Base-by-base conservation (phyloP, 2,888 invertebrate genomes). In the Drosophila diplacantha region DNA sequence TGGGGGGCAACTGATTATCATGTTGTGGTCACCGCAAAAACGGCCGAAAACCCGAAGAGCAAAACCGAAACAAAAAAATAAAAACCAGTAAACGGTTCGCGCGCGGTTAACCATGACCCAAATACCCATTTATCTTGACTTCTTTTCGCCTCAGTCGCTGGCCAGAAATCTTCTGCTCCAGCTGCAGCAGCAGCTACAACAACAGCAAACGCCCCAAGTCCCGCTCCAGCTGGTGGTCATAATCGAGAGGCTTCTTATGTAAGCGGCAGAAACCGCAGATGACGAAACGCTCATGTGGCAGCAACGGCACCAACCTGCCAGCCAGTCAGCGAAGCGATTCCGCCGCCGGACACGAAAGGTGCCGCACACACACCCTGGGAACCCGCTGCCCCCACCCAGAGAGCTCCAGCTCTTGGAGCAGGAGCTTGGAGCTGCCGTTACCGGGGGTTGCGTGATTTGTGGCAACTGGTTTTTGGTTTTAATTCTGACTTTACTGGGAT, bases 91-190 rank as follows among this genome's bases (percentile, higher is more conserved):
- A 81, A 72, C 64, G 63, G 53, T 58, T 63, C 56, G 70, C 65
- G 77, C 52, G 81, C 83, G 51, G 83, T 78, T 78, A 81, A 67
- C 78, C 78, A 74, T 78, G 78, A 78, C 78, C 78, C 58, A 78
- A 78, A 83, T 83, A 63, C 70, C 62, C 79, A 72, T 72, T 81
- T 78, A 83, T 83, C 78, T 78, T 77, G 75, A 74, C 77, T 78
- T 77, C 74, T 78, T 71, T 77, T 58, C 55, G 54, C 34, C 44
- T 35, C 38, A 29, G 46, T 37, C 20, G 32, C 54, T 44, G 51
- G 39, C 58, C 78, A 81, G 70, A 83, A 77, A 81, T 76, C 80
- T 77, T 83, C 79, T 80, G 67, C 38, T 34, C 43, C 54, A 16
- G 32, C 56, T 38, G 38, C 39, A 41, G 39, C 39, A 3, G 8